A percentile compares a stretch with the other conserved stretches of the same genome.
These are phyloP conservation scores for Bombus waltoni DNA, from an alignment of 1,140 invertebrate genomes.

Conservation along the genomic window DNA sequence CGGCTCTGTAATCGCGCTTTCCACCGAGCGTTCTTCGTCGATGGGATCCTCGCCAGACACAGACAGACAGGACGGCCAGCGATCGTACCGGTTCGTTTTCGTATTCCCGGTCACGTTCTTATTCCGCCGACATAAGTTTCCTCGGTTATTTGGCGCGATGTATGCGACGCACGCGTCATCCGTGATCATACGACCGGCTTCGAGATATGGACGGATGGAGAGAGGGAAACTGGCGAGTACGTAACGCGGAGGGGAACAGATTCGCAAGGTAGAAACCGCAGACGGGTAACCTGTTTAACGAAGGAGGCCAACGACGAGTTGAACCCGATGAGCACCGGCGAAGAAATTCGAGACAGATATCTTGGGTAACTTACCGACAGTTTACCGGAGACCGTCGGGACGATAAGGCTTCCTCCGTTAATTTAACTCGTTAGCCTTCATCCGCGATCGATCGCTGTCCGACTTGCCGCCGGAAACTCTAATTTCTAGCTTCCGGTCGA, in stretches of 20 bases:
- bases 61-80: background rate
- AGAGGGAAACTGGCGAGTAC: no score
- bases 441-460: conserved; percentile 35
- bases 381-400: conserved; percentile 44
- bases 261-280: background rate
- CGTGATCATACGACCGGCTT: background rate
- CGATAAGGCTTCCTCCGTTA: conserved; percentile 60
- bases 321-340: background rate
- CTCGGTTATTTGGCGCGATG: background rate
- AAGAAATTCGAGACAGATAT: conserved; percentile 44
- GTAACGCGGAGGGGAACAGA: background rate
- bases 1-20: conserved; percentile 11
- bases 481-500: conserved; percentile 6
- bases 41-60: background rate
- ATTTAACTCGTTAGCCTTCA: conserved; percentile 57
- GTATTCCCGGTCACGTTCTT: conserved; percentile 21
- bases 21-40: background rate
- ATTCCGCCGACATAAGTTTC: background rate
- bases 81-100: background rate
- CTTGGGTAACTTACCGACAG: conserved; percentile 26
- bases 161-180: background rate
- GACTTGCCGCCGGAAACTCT: background rate
- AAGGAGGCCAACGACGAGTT: conserved; percentile 1
- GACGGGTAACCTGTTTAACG: background rate
- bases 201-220: background rate